phyloP scores from a whole-genome alignment of 2,113 vertebrate genomes.

The Todiramphus saurophagus region DNA sequence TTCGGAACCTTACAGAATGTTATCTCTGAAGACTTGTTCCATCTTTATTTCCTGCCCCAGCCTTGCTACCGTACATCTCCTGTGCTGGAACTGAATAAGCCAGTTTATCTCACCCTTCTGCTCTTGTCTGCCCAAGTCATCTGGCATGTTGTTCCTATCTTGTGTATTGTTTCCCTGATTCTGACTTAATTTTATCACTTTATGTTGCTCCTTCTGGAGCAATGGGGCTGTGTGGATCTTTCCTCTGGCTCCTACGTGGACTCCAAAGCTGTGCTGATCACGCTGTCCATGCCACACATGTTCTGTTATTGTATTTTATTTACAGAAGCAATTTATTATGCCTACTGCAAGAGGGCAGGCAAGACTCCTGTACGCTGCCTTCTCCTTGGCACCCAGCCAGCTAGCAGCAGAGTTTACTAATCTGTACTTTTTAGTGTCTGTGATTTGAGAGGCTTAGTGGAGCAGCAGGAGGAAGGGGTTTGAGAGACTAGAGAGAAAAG shows the following conservation, averaged over 20 bases:
- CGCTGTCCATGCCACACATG: neutral
- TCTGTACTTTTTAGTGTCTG: neutral
- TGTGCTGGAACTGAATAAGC: neutral
- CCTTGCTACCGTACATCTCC: neutral
- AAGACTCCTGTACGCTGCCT: neutral
- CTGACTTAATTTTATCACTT: neutral
- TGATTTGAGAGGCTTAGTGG: neutral
- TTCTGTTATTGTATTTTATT: neutral
- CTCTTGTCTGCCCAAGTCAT: neutral
- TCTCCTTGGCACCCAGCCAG: neutral
- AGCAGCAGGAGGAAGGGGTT: neutral
- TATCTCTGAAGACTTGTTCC: neutral
- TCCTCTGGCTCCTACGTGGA: neutral
- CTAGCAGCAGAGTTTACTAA: neutral
- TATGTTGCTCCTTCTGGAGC: neutral
- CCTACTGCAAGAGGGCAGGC: neutral
- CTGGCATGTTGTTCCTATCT: neutral
- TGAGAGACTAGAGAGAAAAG: neutral
- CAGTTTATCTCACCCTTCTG: neutral
- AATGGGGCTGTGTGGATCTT: neutral
- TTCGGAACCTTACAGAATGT: neutral
- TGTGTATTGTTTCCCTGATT: neutral
- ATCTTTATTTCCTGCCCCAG: neutral
- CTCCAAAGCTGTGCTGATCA: neutral
- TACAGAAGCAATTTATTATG: neutral